Evolutionary conservation across 2,113 vertebrate genomes (phyloP), one percentile per base, ranked within the genome.

Genomic region (Oncorhynchus gorbuscha): DNA sequence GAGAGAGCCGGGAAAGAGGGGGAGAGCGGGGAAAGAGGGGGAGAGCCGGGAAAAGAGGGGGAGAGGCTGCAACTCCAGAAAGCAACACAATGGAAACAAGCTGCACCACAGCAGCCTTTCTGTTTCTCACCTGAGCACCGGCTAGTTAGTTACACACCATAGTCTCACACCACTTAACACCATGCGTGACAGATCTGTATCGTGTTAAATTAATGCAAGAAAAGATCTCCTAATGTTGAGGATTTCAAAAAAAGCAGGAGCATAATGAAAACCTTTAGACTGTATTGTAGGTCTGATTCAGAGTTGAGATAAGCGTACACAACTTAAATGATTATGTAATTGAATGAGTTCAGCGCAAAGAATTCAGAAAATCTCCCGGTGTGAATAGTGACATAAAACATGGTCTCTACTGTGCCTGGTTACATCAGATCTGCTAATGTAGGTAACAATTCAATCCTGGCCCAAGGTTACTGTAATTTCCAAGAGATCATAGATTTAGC

Each of bases 51-150:
- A 32, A 32, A 48, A 26, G 39, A 13, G 14, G 55, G 61, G 55
- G 14, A n/a, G 59, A 59, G 39, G 20, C 65, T 58, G 48, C n/a
- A 58, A 45, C 30, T 70, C 51, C 49, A 39, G 8, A 81, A 81
- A 77, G 35, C 71, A 32, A 32, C 81, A 84, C 81, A 85, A 88
- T 48, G 71, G 85, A 85, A 89, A 88, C 84, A 28, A 86, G 28
- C n/a, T 39, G 67, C 18, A 16, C 67, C 3, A 69, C 67, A 39
- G 67, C 18, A 35, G 30, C 76, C 90, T 91, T 87, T 82, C 80
- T 86, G 90, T 81, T 62, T 72, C 24, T 30, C 26, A n/a, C 39
- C 6, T n/a, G 30, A 20, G n/a, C 22, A 70, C n/a, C 12, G 67
- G 11, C 13, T 55, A 55, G 51, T 55, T 14, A 55, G 11, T 51